Conservation (phyloP, 2,113 vertebrate species). For the Hemichromis elongatus region DNA sequence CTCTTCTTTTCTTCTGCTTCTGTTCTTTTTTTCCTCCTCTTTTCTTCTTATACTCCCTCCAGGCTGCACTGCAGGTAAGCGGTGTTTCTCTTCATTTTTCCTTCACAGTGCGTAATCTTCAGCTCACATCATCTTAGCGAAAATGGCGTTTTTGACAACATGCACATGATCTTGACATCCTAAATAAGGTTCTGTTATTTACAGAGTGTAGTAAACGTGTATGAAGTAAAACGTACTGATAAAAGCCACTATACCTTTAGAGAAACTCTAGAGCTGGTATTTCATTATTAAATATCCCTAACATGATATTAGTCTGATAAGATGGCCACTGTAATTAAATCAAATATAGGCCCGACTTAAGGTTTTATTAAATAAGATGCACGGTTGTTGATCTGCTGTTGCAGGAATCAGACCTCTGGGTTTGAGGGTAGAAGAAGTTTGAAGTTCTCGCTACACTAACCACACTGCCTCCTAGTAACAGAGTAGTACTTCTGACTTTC, state of each 20-base stretch:
- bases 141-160: background rate
- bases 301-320: background rate
- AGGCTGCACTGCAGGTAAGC: slow-evolving; percentile 91
- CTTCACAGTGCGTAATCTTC: background rate
- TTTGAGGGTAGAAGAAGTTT: background rate
- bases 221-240: background rate
- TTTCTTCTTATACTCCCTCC: slow-evolving; percentile 41
- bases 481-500: background rate
- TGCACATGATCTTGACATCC: background rate
- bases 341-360: background rate
- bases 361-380: background rate
- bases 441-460: background rate
- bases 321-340: rapidly evolving
- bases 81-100: slow-evolving; percentile 10
- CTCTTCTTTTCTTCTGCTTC: slow-evolving; percentile 44
- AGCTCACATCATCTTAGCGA: background rate
- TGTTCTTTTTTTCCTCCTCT: background rate
- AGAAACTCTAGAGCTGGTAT: background rate
- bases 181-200: background rate
- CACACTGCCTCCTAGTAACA: background rate
- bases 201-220: background rate
- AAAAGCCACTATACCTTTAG: background rate
- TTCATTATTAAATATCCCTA: background rate
- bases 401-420: background rate
- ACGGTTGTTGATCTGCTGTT: background rate